Conservation (phyloP, 1,140 invertebrate species). For the Zaprionus gabonicus region DNA sequence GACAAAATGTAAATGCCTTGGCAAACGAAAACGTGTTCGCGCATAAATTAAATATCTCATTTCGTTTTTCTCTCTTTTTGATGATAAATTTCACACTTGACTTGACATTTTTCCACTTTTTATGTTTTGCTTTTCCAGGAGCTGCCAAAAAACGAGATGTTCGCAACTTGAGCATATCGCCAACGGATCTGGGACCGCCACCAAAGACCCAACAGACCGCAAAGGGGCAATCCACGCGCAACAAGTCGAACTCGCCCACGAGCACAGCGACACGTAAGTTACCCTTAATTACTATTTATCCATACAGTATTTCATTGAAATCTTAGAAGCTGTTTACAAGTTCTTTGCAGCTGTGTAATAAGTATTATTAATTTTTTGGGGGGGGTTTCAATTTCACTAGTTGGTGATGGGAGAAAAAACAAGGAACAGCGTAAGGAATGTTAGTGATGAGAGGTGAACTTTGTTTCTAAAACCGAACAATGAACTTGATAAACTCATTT, state of each 20-base stretch:
- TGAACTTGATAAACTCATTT: too few relatives aligned
- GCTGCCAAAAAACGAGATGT: slow-evolving; percentile 84
- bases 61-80: slow-evolving; percentile 14
- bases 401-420: too few relatives aligned
- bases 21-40: slow-evolving; percentile 59
- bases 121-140: slow-evolving; percentile 55
- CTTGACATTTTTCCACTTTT: neutral
- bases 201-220: slow-evolving; percentile 82
- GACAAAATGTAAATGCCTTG: slow-evolving; percentile 31
- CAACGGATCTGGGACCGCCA: slow-evolving; percentile 84
- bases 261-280: slow-evolving; percentile 73
- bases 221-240: slow-evolving; percentile 76
- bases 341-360: neutral
- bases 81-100: slow-evolving; percentile 10
- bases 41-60: slow-evolving; percentile 69
- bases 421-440: too few relatives aligned
- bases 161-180: slow-evolving; percentile 83
- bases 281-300: neutral
- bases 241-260: slow-evolving; percentile 66
- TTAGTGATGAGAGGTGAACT: too few relatives aligned
- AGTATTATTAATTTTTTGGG: neutral
- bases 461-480: too few relatives aligned
- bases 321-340: neutral
- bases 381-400: too few relatives aligned
- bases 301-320: neutral